Conservation (phyloP, 1,140 invertebrate species). For the Papilio aristodemus region DNA sequence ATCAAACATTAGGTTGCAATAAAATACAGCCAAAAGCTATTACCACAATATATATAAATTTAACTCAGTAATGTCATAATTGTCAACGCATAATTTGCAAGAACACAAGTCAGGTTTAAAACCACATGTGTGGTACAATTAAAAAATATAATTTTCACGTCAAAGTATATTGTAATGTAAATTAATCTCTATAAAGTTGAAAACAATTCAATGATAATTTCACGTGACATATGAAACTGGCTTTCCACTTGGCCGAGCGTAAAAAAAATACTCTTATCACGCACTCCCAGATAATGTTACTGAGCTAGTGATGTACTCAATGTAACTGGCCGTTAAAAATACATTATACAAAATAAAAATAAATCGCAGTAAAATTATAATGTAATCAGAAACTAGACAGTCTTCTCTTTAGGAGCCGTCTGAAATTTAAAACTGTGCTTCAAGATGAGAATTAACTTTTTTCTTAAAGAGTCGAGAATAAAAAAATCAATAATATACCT, state of each 20-base stretch:
- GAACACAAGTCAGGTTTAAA: background rate
- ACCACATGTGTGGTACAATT: constrained; percentile 37
- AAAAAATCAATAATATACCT: too few species aligned
- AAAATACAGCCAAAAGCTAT: too few species aligned
- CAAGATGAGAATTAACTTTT: too few species aligned
- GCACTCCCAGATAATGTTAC: constrained; percentile 65
- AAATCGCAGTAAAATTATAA: too few species aligned
- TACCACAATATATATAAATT: too few species aligned
- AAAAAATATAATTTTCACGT: constrained; percentile 28
- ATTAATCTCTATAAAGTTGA: constrained; percentile 35
- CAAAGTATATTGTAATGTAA: constrained; percentile 35
- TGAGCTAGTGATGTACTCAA: constrained; percentile 25
- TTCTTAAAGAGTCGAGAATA: too few species aligned
- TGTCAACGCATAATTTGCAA: background rate
- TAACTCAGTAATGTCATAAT: background rate
- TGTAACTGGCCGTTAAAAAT: too few species aligned
- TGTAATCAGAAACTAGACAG: too few species aligned
- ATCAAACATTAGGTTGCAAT: too few species aligned
- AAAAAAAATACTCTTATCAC: constrained; percentile 66
- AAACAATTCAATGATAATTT: constrained; percentile 43
- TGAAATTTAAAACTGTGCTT: too few species aligned
- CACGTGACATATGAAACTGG: constrained; percentile 67
- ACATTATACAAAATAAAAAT: too few species aligned
- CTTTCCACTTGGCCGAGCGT: constrained; percentile 70
- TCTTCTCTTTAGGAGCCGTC: too few species aligned